These are phyloP conservation scores for Limnephilus rhombicus DNA, from an alignment of 2,888 invertebrate species.

Conservation along the genomic window DNA sequence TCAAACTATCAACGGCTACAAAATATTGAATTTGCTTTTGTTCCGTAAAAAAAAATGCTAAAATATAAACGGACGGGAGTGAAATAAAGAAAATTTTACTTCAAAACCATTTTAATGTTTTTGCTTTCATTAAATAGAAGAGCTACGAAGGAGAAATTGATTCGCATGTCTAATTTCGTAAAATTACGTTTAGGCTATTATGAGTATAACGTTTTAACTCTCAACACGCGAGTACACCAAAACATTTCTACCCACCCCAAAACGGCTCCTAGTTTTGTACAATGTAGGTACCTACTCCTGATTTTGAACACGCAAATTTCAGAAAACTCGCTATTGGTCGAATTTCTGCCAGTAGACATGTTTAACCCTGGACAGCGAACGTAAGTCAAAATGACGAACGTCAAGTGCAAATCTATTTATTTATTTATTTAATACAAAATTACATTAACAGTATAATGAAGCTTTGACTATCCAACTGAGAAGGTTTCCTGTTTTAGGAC, in stretches of 20 bases:
- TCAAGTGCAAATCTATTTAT: too few relatives aligned
- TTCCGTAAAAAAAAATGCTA: too few relatives aligned
- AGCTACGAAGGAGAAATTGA: background rate
- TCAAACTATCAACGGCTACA: too few relatives aligned
- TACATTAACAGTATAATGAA: too few relatives aligned
- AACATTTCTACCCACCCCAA: background rate
- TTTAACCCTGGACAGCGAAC: too few relatives aligned
- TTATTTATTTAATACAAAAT: too few relatives aligned
- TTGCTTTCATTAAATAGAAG: background rate
- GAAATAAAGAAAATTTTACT: background rate
- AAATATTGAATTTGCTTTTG: too few relatives aligned
- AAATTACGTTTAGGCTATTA: background rate
- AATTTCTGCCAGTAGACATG: background rate
- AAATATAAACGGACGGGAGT: background rate
- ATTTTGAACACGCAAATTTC: background rate
- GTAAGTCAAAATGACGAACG: too few relatives aligned
- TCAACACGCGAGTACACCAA: conserved; percentile 20
- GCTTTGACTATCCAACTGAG: too few relatives aligned
- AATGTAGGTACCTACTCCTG: background rate
- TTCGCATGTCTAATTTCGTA: background rate
- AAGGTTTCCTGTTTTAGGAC: too few relatives aligned
- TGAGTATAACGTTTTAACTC: conserved; percentile 6
- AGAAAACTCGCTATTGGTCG: background rate
- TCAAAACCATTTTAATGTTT: background rate
- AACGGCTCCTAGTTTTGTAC: too few relatives aligned